Conservation (phyloP, 2,797 vertebrate species). For the Anabas testudineus region DNA sequence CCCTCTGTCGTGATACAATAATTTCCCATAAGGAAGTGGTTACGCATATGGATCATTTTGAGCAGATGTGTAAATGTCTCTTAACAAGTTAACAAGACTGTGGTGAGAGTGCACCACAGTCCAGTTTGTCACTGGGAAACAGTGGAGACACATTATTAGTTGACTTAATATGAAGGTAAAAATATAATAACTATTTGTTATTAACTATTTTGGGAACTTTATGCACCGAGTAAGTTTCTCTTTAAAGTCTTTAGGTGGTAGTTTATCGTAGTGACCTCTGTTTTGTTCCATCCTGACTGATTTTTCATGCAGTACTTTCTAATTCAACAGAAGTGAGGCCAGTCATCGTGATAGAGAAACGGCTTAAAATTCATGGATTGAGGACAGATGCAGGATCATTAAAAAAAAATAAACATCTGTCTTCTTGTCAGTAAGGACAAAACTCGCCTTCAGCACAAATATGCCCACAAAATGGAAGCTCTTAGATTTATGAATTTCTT, state of each 20-base stretch:
- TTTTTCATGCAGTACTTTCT: slow-evolving; percentile 19
- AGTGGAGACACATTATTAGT: slow-evolving; percentile 13
- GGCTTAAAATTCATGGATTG: slow-evolving; percentile 17
- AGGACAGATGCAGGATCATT: slow-evolving; percentile 37
- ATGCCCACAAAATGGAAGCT: slow-evolving; percentile 8
- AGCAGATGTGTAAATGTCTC: slow-evolving; percentile 84
- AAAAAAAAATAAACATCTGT: slow-evolving; percentile 15
- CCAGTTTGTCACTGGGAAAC: slow-evolving; percentile 34
- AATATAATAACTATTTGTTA: no score
- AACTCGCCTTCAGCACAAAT: slow-evolving; percentile 25
- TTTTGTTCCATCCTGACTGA: slow-evolving; percentile 15
- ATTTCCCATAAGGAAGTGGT: slow-evolving; percentile 83
- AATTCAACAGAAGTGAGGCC: not conserved
- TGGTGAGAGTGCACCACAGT: slow-evolving; percentile 61
- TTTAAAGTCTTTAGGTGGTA: slow-evolving; percentile 6
- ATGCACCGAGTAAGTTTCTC: slow-evolving; percentile 2
- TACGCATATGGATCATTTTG: slow-evolving; percentile 80
- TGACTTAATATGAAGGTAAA: slow-evolving; percentile 16
- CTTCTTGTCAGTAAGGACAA: slow-evolving; percentile 31
- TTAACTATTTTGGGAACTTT: not conserved
- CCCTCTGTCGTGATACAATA: slow-evolving; percentile 75
- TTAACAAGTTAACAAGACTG: slow-evolving; percentile 80
- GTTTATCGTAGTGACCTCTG: slow-evolving; percentile 26
- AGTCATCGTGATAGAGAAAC: slow-evolving; percentile 7
- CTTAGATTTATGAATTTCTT: slow-evolving; percentile 18